Evolutionary conservation across 2,888 invertebrate genomes (phyloP), one percentile per base, ranked within the genome.

Genomic region (Margaritifera margaritifera): DNA sequence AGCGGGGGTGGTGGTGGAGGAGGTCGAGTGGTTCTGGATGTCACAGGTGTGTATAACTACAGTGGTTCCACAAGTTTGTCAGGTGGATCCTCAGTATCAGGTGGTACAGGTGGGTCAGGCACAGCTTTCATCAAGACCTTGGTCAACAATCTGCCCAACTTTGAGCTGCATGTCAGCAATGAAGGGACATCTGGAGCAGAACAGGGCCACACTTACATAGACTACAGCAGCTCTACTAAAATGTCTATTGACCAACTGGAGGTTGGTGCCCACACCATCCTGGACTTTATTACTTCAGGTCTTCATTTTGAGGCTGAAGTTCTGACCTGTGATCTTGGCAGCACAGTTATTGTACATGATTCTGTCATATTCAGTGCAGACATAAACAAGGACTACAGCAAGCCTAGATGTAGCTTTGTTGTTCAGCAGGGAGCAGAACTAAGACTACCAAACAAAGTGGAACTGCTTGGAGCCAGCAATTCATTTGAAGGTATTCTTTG

Each of bases 1-100:
- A 62, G 58, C 3, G 74, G 76, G 57, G 81, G 80, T 52, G 83
- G 82, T 19, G 83, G 83, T 22, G 83, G 84, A 51, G 84, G 82
- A 27, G 84, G 84, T 42, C 73, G 84, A 59, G 68, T 82, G 6
- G 51, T 68, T 19, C 31, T 83, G 6, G 42, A 63, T 22, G 72
- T 77, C 5, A 50, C 58, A 11, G 74, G 71, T 24, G 62, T 71
- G n/a, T 81, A 73, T 68, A 78, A 80, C 52, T 84, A 69, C 61
- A 73, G 74, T 19, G 84, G 83, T 11, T 66, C 50, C 1, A 79
- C 74, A 55, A 56, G 52, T 11, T 56, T 78, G 3, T 71, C 64
- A 25, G 84, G 84, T 58, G 84, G 84, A 11, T 75, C 72, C 15
- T 75, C 78, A 15, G 62, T 60, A 5, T 27, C 15, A 4, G 72